A percentile compares a stretch with the other conserved stretches of the same genome.
phyloP scores from a whole-genome alignment of 2,113 vertebrate species.

The Cyphomyrus discorhynchus region DNA sequence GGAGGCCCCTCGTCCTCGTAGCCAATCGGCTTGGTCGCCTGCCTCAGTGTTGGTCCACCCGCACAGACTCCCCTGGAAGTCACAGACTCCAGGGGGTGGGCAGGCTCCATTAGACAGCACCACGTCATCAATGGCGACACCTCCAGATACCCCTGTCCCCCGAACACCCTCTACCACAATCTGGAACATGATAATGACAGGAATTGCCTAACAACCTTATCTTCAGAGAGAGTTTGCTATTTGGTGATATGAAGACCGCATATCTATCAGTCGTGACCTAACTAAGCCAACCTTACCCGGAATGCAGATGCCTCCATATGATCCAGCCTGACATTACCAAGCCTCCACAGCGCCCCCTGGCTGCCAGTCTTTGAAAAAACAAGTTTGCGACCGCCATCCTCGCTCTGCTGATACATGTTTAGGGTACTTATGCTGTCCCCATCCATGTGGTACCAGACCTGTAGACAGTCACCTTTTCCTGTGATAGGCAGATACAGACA shows the following conservation, averaged over 20 bases:
- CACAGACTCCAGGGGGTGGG: slow-evolving; percentile 45
- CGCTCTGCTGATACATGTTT: slow-evolving; percentile 52
- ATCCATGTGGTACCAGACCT: slow-evolving; percentile 63
- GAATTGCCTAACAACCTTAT: background rate
- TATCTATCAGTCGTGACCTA: background rate
- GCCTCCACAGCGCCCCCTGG: slow-evolving; percentile 54
- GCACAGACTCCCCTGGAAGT: slow-evolving; percentile 58
- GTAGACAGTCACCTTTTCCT: slow-evolving; percentile 49
- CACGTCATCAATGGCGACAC: slow-evolving; percentile 61
- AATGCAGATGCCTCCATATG: slow-evolving; percentile 26
- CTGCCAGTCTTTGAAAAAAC: slow-evolving; percentile 53
- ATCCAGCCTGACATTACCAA: slow-evolving; percentile 47
- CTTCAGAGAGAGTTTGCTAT: background rate
- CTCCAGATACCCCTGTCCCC: slow-evolving; percentile 42
- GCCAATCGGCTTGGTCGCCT: slow-evolving; percentile 56
- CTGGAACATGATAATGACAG: slow-evolving; percentile 37
- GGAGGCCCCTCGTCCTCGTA: slow-evolving; percentile 45
- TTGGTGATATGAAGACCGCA: background rate
- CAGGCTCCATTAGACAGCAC: slow-evolving; percentile 43
- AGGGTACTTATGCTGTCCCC: slow-evolving; percentile 47
- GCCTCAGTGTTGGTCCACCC: slow-evolving; percentile 53
- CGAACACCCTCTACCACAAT: slow-evolving; percentile 57
- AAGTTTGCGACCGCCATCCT: slow-evolving; percentile 30
- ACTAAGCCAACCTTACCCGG: background rate
- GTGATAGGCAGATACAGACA: slow-evolving; percentile 29